Base-by-base conservation (phyloP, 2,888 invertebrate species). In the Idaea aversata region DNA sequence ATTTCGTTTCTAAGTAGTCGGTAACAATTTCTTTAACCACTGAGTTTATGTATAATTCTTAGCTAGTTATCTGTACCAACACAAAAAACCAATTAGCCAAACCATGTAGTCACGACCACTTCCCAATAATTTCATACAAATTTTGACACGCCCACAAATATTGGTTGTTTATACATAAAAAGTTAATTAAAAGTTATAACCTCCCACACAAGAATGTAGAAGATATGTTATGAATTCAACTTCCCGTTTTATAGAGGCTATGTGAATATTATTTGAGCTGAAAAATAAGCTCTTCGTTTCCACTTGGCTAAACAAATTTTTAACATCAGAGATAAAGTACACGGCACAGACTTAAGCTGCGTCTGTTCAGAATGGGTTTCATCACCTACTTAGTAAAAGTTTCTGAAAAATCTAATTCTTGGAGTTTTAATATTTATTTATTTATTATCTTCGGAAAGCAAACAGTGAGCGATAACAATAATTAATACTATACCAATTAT, bases 361-460 rank as follows among this genome's bases (percentile, higher is more conserved):
- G 47, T 47, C 47, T 47, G 47, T 47, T 47, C 47, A 47, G 47
- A 47, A 47, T 47, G 47, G 47, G 47, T 47, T 47, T 47, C 47
- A 4, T 47, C 47, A 47, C 13, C 47, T 25, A 47, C 10, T 13
- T 4, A 47, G 10, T 5, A 7, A 47, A 38, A 47, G 47, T 47
- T 47, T 1, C 13, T 13, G 7, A 13, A 47, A 47, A 47, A 13
- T 38, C 38, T 38, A 38, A 38, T 47, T 47, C 13, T 47, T 47
- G 47, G 10, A 47, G 47, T 59, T 60, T 34, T 60, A 6, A 60
- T 60, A 34, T 34, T 60, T 34, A 34, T 13, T 60, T 34, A 34
- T 34, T 76, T 75, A 82, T 25, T 25, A 25, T 25, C 25, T 25
- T 25, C 25, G 25, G 25, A 25, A 25, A 25, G 25, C 3, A 25